Evolutionary conservation across 2,797 vertebrate genomes (phyloP).

Genomic region (Capromys pilorides): DNA sequence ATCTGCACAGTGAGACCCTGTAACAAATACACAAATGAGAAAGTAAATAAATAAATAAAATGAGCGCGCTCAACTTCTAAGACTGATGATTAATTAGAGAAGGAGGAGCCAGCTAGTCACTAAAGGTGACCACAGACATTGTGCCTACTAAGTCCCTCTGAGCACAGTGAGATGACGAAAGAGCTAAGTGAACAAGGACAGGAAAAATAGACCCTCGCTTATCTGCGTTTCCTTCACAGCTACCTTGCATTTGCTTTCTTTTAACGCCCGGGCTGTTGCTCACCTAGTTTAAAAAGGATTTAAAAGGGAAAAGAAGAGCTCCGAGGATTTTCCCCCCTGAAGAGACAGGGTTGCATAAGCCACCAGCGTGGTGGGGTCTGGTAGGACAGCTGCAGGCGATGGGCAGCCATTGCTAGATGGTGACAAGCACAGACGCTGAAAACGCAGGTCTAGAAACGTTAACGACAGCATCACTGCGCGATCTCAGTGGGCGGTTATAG

Average conservation of each 20-base stretch:
- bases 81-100: not conserved
- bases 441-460: not conserved
- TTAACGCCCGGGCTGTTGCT: not conserved
- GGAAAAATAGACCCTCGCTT: not conserved
- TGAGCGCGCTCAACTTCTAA: not conserved
- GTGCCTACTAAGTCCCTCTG: not conserved
- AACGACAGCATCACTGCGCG: not conserved
- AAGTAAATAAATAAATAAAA: not conserved
- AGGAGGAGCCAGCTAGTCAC: not conserved
- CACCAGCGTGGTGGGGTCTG: not conserved
- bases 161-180: not conserved
- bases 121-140: not conserved
- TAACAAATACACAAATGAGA: too few species aligned
- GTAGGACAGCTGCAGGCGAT: not conserved
- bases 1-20: too few species aligned
- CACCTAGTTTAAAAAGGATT: not conserved
- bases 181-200: not conserved
- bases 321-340: not conserved
- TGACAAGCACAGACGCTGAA: not conserved
- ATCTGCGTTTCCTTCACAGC: not conserved
- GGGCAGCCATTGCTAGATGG: not conserved
- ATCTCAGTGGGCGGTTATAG: not conserved
- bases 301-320: slow-evolving; percentile 6
- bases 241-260: not conserved
- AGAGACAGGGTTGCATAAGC: not conserved